Conservation (phyloP, 2,888 invertebrate genomes). For the Gymnocheta viridis region DNA sequence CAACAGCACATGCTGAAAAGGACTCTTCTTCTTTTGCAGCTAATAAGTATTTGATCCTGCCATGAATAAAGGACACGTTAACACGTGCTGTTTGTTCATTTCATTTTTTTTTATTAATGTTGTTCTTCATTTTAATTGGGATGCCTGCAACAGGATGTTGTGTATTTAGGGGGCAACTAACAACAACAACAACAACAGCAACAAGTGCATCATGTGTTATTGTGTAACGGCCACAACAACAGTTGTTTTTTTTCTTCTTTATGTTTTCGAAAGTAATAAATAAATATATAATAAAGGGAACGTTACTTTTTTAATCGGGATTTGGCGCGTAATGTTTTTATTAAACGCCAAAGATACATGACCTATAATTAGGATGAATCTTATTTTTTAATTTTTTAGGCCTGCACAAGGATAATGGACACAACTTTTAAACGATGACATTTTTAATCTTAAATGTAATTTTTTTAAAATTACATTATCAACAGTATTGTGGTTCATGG, state of each 20-base stretch:
- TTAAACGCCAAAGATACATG: not conserved
- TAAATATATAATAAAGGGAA: too few species aligned
- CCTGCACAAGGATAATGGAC: too few species aligned
- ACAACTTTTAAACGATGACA: too few species aligned
- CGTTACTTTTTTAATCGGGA: not conserved
- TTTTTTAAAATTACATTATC: too few species aligned
- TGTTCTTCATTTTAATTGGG: slow-evolving; percentile 64
- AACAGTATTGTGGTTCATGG: too few species aligned
- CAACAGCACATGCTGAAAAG: slow-evolving; percentile 21
- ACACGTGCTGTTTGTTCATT: slow-evolving; percentile 52
- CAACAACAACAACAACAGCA: slow-evolving; percentile 59
- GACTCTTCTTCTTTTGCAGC: not conserved
- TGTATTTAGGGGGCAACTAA: slow-evolving; percentile 29
- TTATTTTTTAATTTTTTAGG: not conserved
- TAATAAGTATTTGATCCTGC: slow-evolving; percentile 9
- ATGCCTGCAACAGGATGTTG: slow-evolving; percentile 67
- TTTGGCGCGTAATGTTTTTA: slow-evolving; percentile 33
- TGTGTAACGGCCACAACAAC: slow-evolving; percentile 42
- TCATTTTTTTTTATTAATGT: slow-evolving; percentile 18
- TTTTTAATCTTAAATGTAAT: too few species aligned
- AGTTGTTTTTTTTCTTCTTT: slow-evolving; percentile 54
- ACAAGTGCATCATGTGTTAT: slow-evolving; percentile 63
- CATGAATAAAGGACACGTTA: slow-evolving; percentile 43
- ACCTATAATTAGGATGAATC: not conserved
- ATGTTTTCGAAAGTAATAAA: not conserved